A percentile compares a stretch with the other conserved stretches of the same genome.
phyloP scores from a whole-genome alignment of 2,113 vertebrate species.

The Melanerpes formicivorus region DNA sequence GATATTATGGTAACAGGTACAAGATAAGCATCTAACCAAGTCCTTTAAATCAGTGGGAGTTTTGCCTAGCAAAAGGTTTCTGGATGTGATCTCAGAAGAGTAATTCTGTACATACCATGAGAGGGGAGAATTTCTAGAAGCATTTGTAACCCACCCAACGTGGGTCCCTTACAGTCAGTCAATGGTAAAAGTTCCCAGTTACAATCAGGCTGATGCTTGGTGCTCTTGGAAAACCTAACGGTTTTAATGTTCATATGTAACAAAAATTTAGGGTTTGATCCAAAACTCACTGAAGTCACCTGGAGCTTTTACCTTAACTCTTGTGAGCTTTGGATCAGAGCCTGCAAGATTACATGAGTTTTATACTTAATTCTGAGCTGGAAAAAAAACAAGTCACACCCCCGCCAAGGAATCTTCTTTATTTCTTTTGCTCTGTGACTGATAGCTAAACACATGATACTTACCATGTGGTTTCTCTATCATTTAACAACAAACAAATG shows the following conservation, averaged over 20 bases:
- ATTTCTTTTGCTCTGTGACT: background rate
- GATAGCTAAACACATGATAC: background rate
- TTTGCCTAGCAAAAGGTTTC: conserved; percentile 41
- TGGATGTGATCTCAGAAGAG: conserved; percentile 17
- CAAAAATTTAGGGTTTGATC: conserved; percentile 60
- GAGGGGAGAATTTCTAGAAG: background rate
- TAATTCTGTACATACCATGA: background rate
- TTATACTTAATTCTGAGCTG: conserved; percentile 45
- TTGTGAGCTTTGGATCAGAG: conserved; percentile 61
- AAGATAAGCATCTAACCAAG: conserved; percentile 60
- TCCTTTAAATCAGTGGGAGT: conserved; percentile 47
- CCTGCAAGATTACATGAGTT: conserved; percentile 29
- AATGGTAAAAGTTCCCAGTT: conserved; percentile 16
- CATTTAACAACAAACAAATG: background rate
- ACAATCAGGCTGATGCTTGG: background rate
- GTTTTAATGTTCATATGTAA: conserved; percentile 43
- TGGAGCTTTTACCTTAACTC: conserved; percentile 59
- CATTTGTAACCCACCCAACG: background rate
- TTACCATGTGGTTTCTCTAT: background rate
- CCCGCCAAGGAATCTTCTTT: background rate
- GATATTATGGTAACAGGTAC: conserved; percentile 35
- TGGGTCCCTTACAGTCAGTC: background rate
- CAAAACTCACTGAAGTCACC: conserved; percentile 67
- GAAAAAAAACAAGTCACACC: conserved; percentile 33
- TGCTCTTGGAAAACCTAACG: conserved; percentile 18